phyloP scores from a whole-genome alignment of 2,888 invertebrate genomes.

The Brachylomia viminalis region DNA sequence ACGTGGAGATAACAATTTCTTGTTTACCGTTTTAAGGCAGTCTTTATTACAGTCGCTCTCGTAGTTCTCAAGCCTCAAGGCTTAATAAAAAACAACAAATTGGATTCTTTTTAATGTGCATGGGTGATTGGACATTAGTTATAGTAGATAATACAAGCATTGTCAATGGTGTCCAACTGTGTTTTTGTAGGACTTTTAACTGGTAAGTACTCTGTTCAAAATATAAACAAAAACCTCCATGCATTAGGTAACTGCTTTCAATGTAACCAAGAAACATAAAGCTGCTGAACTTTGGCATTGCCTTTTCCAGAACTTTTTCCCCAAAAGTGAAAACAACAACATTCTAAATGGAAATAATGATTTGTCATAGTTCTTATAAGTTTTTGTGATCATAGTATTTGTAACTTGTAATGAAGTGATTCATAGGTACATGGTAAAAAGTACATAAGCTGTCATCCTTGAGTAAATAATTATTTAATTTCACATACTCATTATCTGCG shows the following conservation, averaged over 20 bases:
- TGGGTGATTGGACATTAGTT: slow-evolving; percentile 59
- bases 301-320: slow-evolving; percentile 6
- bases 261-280: slow-evolving; percentile 5
- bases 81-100: slow-evolving; percentile 61
- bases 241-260: slow-evolving; percentile 35
- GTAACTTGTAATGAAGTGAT: slow-evolving; percentile 36
- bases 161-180: slow-evolving; percentile 86
- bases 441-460: slow-evolving; percentile 39
- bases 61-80: slow-evolving; percentile 71
- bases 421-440: slow-evolving; percentile 39
- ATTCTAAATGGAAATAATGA: slow-evolving; percentile 18
- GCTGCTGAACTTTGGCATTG: not conserved
- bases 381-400: slow-evolving; percentile 28
- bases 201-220: slow-evolving; percentile 73
- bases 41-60: slow-evolving; percentile 75
- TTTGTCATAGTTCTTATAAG: slow-evolving; percentile 28
- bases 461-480: slow-evolving; percentile 39
- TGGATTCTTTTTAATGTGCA: slow-evolving; percentile 47
- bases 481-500: slow-evolving; percentile 25
- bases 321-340: slow-evolving; percentile 18
- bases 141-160: slow-evolving; percentile 55
- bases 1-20: slow-evolving; percentile 81
- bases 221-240: slow-evolving; percentile 9
- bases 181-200: slow-evolving; percentile 82
- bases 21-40: slow-evolving; percentile 81